Evolutionary conservation across 2,888 invertebrate species (phyloP), one percentile per base, ranked within the genome.

Genomic region (Mystacides longicornis): DNA sequence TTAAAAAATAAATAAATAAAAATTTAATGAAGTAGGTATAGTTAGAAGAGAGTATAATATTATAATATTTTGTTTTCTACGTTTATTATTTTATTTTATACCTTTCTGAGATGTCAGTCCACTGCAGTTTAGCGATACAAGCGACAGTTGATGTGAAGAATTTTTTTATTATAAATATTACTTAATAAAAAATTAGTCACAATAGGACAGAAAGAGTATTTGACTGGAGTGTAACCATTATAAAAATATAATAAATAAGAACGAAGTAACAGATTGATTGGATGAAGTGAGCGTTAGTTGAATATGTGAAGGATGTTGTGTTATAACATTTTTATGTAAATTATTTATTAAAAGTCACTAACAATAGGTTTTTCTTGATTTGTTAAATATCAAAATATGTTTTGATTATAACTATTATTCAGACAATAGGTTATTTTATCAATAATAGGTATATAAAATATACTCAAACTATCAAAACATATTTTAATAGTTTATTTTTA

Each of bases 121-220:
- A 52, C 57, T 54, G 61, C 54, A 49, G 59, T 56, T 54, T 59
- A 61, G 61, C 61, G 61, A 61, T 55, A 56, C 49, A 59, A 61
- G 61, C 61, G 61, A 61, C 56, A 61, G 57, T 48, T 52, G 59
- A 56, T 57, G 57, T 56, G 60, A 58, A 61, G 61, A 57, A 51
- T 51, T 42, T 31, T 49, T 60, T 60, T 58, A 57, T 60, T 47
- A 60, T 58, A 57, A 51, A 22, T 52, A 52, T 37, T 33, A 22
- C 46, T 19, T 47, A 16, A 47, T 46, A 47, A 54, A 23, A 54
- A 54, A 54, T 20, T 45, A 54, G 48, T 45, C 19, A 43, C 27
- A 50, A 50, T 23, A 54, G 22, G 31, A 31, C 49, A 43, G 23
- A 54, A 21, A 49, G 21, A 46, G 11, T 20, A 9, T 9, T n/a